Conservation (phyloP, 1,140 invertebrate genomes). For the Metaphire vulgaris region DNA sequence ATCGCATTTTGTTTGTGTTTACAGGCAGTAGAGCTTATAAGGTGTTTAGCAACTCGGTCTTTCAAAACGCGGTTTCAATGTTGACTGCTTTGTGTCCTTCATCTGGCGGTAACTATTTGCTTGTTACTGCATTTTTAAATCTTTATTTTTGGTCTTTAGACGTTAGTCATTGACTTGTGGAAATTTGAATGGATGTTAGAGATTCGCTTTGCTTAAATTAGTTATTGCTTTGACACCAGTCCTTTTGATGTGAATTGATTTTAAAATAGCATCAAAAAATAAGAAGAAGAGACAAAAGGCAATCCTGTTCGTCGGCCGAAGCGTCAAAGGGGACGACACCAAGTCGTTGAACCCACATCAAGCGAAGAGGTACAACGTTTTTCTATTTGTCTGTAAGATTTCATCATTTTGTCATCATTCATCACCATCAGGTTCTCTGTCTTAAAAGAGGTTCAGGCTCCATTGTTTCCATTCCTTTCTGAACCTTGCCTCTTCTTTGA, state of each 20-base stretch:
- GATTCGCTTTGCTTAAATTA: background rate
- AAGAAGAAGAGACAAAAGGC: background rate
- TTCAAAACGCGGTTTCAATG: background rate
- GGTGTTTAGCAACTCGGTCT: background rate
- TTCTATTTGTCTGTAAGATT: too few relatives aligned
- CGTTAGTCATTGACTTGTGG: background rate
- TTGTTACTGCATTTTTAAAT: background rate
- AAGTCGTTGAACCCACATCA: background rate
- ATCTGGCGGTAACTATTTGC: background rate
- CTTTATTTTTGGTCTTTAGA: background rate
- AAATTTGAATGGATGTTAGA: background rate
- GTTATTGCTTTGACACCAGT: too few relatives aligned
- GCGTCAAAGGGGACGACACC: background rate
- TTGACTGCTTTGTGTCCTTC: background rate
- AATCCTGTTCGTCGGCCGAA: background rate
- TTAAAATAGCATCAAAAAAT: too few relatives aligned
- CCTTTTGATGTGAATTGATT: background rate
- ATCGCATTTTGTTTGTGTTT: too few relatives aligned
- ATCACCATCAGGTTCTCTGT: too few relatives aligned
- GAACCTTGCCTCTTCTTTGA: too few relatives aligned
- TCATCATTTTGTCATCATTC: too few relatives aligned
- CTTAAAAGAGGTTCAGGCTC: too few relatives aligned
- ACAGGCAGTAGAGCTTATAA: background rate
- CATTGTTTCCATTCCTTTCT: too few relatives aligned
- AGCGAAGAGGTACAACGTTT: background rate